These are phyloP conservation scores for Ophion obscuratus DNA, from an alignment of 2,888 invertebrate species.

Conservation along the genomic window DNA sequence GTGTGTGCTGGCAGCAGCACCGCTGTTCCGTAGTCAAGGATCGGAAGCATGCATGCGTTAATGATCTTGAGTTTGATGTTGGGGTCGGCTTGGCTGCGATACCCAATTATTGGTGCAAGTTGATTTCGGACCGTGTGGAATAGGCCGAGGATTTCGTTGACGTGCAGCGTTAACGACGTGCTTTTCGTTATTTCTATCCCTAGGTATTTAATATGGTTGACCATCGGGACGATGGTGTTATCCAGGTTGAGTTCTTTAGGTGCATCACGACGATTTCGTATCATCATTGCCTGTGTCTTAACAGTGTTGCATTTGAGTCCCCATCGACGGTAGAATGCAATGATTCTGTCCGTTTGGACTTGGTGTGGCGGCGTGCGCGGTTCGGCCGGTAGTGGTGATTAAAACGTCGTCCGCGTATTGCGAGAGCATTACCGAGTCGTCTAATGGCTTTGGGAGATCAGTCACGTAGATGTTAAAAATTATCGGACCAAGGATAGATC, in stretches of 20 bases:
- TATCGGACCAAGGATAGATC: conserved; percentile 26
- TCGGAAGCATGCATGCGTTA: conserved; percentile 43
- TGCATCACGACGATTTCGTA: conserved; percentile 23
- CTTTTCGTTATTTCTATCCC: conserved; percentile 27
- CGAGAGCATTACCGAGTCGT: conserved; percentile 30
- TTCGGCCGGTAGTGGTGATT: conserved; percentile 15
- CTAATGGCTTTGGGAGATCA: conserved; percentile 23
- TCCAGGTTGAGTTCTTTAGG: conserved; percentile 34
- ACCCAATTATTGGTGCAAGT: conserved; percentile 30
- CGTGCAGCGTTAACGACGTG: conserved; percentile 26
- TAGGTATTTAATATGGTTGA: conserved; percentile 24
- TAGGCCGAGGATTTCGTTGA: conserved; percentile 28
- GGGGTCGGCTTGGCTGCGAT: conserved; percentile 14
- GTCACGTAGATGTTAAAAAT: conserved; percentile 29
- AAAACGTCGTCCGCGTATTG: conserved; percentile 25
- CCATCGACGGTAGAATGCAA: conserved; percentile 28
- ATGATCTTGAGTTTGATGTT: conserved; percentile 19
- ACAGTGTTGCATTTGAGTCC: conserved; percentile 29
- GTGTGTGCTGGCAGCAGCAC: conserved; percentile 37
- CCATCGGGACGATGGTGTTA: conserved; percentile 20
- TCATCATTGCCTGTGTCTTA: conserved; percentile 30
- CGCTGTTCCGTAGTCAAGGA: conserved; percentile 44
- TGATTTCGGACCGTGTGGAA: conserved; percentile 15
- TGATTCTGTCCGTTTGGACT: conserved; percentile 28
- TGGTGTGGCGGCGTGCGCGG: conserved; percentile 8